Evolutionary conservation across 2,113 vertebrate genomes (phyloP).

Genomic region (Prionailurus viverrinus): DNA sequence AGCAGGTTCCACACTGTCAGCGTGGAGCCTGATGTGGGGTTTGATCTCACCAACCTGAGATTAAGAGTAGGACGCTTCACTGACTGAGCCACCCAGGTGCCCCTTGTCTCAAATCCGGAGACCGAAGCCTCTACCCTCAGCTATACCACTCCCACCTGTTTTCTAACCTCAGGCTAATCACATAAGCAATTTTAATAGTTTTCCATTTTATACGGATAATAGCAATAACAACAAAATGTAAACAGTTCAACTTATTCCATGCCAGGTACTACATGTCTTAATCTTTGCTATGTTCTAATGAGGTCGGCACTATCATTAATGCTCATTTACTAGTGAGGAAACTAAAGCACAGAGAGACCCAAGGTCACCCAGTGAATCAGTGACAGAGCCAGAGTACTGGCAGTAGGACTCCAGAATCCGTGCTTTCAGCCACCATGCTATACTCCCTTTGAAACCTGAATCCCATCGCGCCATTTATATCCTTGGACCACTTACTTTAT

Average conservation of each 20-base stretch:
- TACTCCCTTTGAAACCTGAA: not conserved
- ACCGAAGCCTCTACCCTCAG: not conserved
- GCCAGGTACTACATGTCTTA: not conserved
- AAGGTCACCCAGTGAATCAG: not conserved
- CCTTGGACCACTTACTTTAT: not conserved
- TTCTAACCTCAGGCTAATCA: not conserved
- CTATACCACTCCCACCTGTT: not conserved
- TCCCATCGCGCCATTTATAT: rapidly evolving
- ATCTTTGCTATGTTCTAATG: not conserved
- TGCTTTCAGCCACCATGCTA: not conserved
- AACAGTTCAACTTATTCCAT: not conserved
- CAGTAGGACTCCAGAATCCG: not conserved
- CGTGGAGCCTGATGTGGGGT: no score
- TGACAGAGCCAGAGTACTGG: not conserved
- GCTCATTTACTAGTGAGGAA: not conserved
- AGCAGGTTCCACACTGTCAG: no score
- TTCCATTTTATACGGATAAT: not conserved
- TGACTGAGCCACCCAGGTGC: no score
- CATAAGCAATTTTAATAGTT: conserved; percentile 7
- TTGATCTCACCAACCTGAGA: no score
- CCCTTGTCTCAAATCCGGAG: not conserved
- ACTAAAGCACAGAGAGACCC: not conserved
- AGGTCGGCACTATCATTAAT: not conserved
- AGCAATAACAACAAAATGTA: not conserved
- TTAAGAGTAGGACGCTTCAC: no score